Base-by-base conservation (phyloP, 2,113 vertebrate species). In the Siniperca knerii region DNA sequence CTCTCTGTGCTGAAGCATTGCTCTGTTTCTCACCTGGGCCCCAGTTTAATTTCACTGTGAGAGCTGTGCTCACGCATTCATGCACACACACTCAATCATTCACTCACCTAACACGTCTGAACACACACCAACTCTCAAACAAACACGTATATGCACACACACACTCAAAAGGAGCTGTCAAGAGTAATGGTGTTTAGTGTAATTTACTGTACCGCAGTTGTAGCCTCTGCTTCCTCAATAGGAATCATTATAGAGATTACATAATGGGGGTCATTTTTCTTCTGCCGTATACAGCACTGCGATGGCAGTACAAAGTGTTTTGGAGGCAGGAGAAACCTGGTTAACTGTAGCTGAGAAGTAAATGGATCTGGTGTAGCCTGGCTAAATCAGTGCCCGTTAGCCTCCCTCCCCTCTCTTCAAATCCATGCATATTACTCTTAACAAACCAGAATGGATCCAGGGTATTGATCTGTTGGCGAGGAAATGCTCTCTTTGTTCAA, bases 391-490 rank as follows among this genome's bases (percentile, higher is more conserved):
- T 64, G 20, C 20, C 82, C 72, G 85, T 88, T 90, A 88, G 71
- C 78, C 89, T 58, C 78, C 57, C 75, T 69, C 75, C 62, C 64
- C 48, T 74, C 82, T 50, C 70, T 77, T 67, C 68, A 89, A 79
- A 94, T 95, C 94, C 91, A 94, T 93, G 88, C 87, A 92, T 75
- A 90, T 95, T 94, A 94, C 92, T 90, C 86, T 90, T 93, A 94
- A 95, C 93, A 93, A 93, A 94, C 90, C 89, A 86, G 79, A 82
- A 92, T 92, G 87, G 92, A 94, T 93, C 89, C 71, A 18, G 40
- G 1, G 66, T 90, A 94, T 95, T 37, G 93, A 95, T 93, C 89
- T 70, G 89, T 86, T 90, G 85, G 89, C 15, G 44, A 75, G 89
- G 82, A 86, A 83, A 90, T 89, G 89, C 85, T 89, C 88, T 86